Conservation (phyloP, 2,113 vertebrate species). For the Burhinus oedicnemus region DNA sequence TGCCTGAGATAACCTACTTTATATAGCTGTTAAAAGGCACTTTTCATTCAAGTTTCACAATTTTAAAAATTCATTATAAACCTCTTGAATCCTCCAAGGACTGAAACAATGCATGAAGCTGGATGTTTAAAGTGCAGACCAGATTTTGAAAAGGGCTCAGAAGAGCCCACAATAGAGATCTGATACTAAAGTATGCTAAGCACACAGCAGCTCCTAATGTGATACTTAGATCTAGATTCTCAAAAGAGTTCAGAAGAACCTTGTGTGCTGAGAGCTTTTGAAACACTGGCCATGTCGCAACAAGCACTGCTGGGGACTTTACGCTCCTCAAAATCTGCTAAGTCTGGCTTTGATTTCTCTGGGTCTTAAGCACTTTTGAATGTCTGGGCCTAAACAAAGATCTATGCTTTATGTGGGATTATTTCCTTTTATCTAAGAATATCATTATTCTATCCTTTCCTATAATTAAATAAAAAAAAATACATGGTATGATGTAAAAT, state of each 20-base stretch:
- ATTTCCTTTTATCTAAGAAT: neutral
- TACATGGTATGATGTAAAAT: neutral
- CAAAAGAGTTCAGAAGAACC: constrained; percentile 49
- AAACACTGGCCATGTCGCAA: constrained; percentile 31
- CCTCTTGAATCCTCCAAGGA: constrained; percentile 54
- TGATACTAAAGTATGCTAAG: constrained; percentile 39
- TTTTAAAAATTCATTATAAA: constrained; percentile 63
- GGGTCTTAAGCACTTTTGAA: neutral
- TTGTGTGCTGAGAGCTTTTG: constrained; percentile 10
- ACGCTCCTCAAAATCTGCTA: constrained; percentile 5
- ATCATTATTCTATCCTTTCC: neutral
- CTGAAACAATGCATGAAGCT: constrained; percentile 37
- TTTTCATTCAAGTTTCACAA: constrained; percentile 56
- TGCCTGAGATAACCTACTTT: constrained; percentile 66
- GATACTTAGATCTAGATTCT: constrained; percentile 42
- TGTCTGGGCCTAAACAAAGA: neutral
- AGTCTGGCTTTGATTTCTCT: constrained; percentile 51
- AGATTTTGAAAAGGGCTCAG: constrained; percentile 26
- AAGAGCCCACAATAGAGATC: neutral
- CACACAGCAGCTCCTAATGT: constrained; percentile 35
- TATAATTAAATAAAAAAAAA: neutral
- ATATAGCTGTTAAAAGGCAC: constrained; percentile 49
- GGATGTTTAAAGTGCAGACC: constrained; percentile 10
- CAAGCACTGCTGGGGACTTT: constrained; percentile 22
- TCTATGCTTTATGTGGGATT: neutral